Base-by-base conservation (phyloP, 2,888 invertebrate genomes). In the Euplexia lucipara region DNA sequence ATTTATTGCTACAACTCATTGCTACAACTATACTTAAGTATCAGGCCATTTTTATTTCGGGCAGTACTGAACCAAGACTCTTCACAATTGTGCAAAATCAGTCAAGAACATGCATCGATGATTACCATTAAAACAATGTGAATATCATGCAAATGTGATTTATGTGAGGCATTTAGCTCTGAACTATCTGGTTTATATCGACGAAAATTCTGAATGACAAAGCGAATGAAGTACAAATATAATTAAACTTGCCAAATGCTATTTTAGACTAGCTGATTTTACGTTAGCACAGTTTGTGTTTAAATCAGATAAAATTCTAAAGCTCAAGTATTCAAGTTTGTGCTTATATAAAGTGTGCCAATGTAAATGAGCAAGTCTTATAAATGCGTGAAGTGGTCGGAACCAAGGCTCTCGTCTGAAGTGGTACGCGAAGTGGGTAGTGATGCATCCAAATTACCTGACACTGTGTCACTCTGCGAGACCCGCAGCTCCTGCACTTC, bases 391-490 rank as follows among this genome's bases (percentile, higher is more conserved):
- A 94, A 91, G 71, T 91, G 90, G 81, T 92, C 88, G 20, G 94
- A 94, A 84, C 86, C 88, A 57, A 94, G 83, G 73, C 92, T 93
- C 69, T 91, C 94, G 66, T 87, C 85, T 39, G 94, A 95, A 77
- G 94, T 94, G 83, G 95, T 92, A 75, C 91, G 91, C 86, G 96
- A 96, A 80, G 94, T 93, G 88, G 95, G 92, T 88, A 95, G 91
- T 57, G 90, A 88, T 80, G 90, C 90, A 82, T 92, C 93, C 89
- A 96, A 95, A 87, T 96, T 96, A 90, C 96, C 96, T 90, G 96
- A 96, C 75, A 96, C 95, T 78, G 96, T 96, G 84, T 96, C 96
- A 86, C 96, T 95, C 86, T 93, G 96, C 66, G 93, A 95, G 70
- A 94, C 94, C 10, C 94, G 91, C 26, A 94, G 85, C 73, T 95